phyloP scores from a whole-genome alignment of 2,888 invertebrate species.

The Hyppa rectilinea region DNA sequence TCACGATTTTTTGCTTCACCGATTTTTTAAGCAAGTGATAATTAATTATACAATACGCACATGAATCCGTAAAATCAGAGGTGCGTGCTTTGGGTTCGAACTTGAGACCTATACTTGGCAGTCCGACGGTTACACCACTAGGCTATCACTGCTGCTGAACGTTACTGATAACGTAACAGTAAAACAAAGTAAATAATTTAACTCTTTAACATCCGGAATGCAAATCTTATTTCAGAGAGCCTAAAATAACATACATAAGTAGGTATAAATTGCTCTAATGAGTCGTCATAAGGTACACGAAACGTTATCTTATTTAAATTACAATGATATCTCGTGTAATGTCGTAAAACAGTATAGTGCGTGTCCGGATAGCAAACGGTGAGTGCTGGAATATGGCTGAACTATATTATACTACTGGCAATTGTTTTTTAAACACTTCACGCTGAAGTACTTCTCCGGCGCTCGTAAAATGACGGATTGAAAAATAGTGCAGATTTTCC shows the following conservation, averaged over 20 bases:
- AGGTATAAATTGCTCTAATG: not conserved
- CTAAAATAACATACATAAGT: slow-evolving; percentile 15
- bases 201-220: not conserved
- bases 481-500: not conserved
- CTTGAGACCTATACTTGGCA: no score
- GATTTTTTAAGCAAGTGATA: no score
- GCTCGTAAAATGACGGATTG: not conserved
- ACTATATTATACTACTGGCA: not conserved
- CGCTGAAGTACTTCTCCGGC: not conserved
- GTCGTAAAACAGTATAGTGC: slow-evolving; percentile 21
- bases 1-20: no score
- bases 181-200: not conserved
- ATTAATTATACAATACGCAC: no score
- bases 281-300: slow-evolving; percentile 20
- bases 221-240: slow-evolving; percentile 1
- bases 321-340: slow-evolving; percentile 33
- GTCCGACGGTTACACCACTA: no score
- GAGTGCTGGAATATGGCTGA: slow-evolving; percentile 1
- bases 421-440: slow-evolving; percentile 10
- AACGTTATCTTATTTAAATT: slow-evolving; percentile 49
- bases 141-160: no score
- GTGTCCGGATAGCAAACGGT: slow-evolving; percentile 20
- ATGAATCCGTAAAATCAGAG: no score
- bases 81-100: no score
- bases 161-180: no score